These are phyloP conservation scores for Dreissena rostriformis DNA, from an alignment of 1,140 invertebrate species.

Conservation along the genomic window DNA sequence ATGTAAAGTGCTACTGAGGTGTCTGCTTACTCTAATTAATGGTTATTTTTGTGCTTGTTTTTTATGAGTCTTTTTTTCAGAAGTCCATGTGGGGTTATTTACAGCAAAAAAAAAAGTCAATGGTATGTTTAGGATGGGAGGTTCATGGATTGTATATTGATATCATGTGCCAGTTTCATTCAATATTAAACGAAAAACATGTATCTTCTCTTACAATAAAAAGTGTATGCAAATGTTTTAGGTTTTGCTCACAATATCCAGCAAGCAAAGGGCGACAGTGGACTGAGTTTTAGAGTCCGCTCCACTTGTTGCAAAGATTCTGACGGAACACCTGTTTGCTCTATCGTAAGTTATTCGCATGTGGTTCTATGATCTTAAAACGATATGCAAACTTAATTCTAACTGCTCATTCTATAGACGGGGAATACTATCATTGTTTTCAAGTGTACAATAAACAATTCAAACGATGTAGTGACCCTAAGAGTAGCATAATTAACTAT, in stretches of 20 bases:
- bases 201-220: neutral
- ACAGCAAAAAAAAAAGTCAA: no score
- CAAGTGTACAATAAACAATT: no score
- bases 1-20: no score
- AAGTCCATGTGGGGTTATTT: no score
- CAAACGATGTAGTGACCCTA: no score
- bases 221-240: neutral
- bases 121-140: neutral
- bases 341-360: conserved; percentile 18
- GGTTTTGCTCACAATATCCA: neutral
- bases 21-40: no score
- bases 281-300: conserved; percentile 51
- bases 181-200: neutral
- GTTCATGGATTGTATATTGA: neutral
- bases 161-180: neutral
- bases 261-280: neutral
- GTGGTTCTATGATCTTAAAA: no score
- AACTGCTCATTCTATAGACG: no score
- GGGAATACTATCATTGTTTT: no score
- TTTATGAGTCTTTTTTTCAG: neutral
- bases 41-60: conserved; percentile 5
- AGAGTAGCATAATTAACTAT: no score
- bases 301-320: conserved; percentile 57
- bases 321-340: conserved; percentile 45
- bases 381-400: no score